These are phyloP conservation scores for Pipistrellus pygmaeus DNA, from an alignment of 2,797 vertebrate species.

Conservation along the genomic window DNA sequence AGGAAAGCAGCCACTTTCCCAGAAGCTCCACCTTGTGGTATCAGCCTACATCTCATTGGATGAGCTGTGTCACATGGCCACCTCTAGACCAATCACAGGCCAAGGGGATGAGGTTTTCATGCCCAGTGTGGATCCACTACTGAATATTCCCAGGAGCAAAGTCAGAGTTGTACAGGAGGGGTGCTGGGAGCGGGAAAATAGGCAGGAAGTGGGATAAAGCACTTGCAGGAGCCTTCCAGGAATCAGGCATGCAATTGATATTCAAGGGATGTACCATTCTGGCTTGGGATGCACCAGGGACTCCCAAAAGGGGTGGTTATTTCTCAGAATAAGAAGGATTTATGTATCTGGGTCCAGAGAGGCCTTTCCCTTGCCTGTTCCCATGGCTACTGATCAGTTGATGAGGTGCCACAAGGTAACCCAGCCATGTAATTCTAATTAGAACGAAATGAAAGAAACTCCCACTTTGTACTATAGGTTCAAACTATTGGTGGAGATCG, in stretches of 20 bases:
- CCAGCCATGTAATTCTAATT: not conserved
- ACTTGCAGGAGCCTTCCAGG: not conserved
- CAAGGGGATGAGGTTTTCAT: not conserved
- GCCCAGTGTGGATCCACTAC: not conserved
- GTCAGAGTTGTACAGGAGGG: not conserved
- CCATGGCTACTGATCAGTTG: not conserved
- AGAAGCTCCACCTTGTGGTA: not conserved
- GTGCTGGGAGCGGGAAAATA: not conserved
- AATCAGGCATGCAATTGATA: not conserved
- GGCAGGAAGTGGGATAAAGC: not conserved
- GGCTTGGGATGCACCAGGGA: not conserved
- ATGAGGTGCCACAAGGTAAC: not conserved
- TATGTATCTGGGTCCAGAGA: not conserved
- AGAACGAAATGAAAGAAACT: constrained; percentile 5
- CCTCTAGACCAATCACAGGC: not conserved
- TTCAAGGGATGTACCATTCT: too few relatives aligned
- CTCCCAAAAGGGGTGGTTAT: not conserved
- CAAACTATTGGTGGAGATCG: not conserved
- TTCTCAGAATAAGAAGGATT: not conserved
- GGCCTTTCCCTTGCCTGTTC: not conserved
- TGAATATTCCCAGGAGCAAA: not conserved
- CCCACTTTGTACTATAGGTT: not conserved
- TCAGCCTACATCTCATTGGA: not conserved
- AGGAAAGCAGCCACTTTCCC: not conserved
- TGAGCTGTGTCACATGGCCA: not conserved